phyloP scores from a whole-genome alignment of 2,888 invertebrate species.

The Lepetodrilus schrolli region DNA sequence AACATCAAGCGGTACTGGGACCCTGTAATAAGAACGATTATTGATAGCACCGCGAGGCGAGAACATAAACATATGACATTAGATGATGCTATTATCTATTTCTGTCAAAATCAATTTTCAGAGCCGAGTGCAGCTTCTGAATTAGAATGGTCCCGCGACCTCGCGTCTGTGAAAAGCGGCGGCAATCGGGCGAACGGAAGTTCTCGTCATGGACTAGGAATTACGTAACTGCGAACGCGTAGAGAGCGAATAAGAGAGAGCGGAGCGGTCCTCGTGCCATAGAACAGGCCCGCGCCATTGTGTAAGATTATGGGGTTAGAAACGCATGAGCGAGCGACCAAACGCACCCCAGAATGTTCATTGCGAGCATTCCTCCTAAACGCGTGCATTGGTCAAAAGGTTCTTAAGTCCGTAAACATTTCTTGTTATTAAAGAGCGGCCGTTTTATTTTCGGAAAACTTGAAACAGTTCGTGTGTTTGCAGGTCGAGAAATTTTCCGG shows the following conservation, averaged over 20 bases:
- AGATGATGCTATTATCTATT: no score
- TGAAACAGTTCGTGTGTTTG: not conserved
- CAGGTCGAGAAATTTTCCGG: conserved; percentile 16
- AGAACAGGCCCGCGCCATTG: not conserved
- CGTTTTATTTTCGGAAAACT: conserved; percentile 12
- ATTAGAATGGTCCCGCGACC: not conserved
- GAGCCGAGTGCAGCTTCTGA: not conserved
- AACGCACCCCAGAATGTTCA: conserved; percentile 2
- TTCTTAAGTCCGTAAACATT: not conserved
- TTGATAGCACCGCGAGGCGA: no score
- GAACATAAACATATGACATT: no score
- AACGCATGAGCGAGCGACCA: conserved; percentile 13
- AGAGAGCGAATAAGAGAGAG: not conserved
- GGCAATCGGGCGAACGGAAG: not conserved
- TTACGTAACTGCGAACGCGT: conserved; percentile 1
- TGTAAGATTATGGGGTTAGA: conserved; percentile 14
- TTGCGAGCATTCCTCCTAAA: not conserved
- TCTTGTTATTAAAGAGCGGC: not conserved
- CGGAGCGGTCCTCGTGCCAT: not conserved
- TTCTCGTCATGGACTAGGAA: not conserved
- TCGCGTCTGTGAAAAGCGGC: conserved; percentile 12
- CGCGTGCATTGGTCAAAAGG: conserved; percentile 26
- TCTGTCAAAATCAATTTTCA: conserved; percentile 5
- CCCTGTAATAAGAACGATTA: no score
- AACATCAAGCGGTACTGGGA: no score